phyloP scores from a whole-genome alignment of 2,888 invertebrate species.

The Cactoblastis cactorum region DNA sequence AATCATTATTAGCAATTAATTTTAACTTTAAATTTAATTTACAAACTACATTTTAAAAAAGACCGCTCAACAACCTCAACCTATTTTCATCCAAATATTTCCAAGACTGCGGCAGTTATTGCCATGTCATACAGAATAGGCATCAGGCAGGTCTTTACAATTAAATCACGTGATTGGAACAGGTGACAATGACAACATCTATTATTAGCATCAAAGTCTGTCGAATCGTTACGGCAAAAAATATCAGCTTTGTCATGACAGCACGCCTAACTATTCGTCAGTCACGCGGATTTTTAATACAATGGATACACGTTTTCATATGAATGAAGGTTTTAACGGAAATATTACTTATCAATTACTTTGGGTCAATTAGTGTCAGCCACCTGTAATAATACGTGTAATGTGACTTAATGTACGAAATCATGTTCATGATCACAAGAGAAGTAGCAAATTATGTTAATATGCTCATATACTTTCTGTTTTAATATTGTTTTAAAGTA shows the following conservation, averaged over 20 bases:
- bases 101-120: too few relatives aligned
- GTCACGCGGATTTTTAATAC: slow-evolving; percentile 12
- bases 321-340: background rate
- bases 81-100: too few relatives aligned
- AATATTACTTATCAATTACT: background rate
- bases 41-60: too few relatives aligned
- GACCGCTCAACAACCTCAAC: too few relatives aligned
- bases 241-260: slow-evolving; percentile 5
- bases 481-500: too few relatives aligned
- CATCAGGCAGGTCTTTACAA: background rate
- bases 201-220: slow-evolving; percentile 5
- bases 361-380: background rate
- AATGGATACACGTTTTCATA: slow-evolving; percentile 13
- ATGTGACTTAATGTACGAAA: too few relatives aligned
- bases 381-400: background rate
- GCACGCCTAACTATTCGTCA: slow-evolving; percentile 4
- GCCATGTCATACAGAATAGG: background rate
- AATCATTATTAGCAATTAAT: too few relatives aligned
- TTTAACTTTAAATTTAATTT: too few relatives aligned
- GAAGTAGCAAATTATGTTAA: too few relatives aligned
- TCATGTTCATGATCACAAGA: too few relatives aligned
- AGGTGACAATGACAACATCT: slow-evolving; percentile 11
- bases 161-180: background rate
- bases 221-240: slow-evolving; percentile 11
- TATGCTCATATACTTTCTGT: too few relatives aligned